phyloP scores from a whole-genome alignment of 2,888 invertebrate genomes.

The Chymomyza procnemis region DNA sequence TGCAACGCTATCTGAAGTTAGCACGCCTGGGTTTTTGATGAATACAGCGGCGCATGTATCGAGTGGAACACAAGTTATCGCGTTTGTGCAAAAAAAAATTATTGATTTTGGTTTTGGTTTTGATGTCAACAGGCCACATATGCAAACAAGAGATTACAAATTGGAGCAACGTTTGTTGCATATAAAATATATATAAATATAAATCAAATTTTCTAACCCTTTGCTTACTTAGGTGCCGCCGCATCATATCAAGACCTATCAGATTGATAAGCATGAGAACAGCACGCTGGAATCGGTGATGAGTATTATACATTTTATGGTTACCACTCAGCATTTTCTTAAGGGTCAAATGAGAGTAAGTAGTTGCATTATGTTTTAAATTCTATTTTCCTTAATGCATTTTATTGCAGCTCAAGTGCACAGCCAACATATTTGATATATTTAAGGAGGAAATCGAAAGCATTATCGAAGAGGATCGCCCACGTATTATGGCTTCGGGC shows the following conservation, averaged over 20 bases:
- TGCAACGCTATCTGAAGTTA: background rate
- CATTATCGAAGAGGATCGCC: conserved; percentile 78
- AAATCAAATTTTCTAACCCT: conserved; percentile 6
- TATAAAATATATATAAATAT: conserved; percentile 15
- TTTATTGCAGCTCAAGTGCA: conserved; percentile 78
- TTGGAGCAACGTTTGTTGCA: conserved; percentile 3
- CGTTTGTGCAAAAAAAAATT: background rate
- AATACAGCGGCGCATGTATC: background rate
- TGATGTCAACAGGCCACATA: background rate
- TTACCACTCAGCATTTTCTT: conserved; percentile 77
- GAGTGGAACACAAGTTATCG: background rate
- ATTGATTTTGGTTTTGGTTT: background rate
- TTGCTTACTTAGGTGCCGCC: conserved; percentile 69
- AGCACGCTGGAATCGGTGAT: conserved; percentile 76
- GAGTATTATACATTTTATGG: conserved; percentile 77
- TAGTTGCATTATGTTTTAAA: background rate
- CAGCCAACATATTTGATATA: conserved; percentile 77
- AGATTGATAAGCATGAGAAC: conserved; percentile 75
- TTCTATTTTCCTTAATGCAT: no score
- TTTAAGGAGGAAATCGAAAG: conserved; percentile 78
- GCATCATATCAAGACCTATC: conserved; percentile 77
- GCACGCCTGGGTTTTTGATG: background rate
- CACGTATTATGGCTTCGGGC: conserved; percentile 78
- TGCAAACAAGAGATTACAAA: background rate
- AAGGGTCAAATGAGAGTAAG: conserved; percentile 77